phyloP scores from a whole-genome alignment of 2,797 vertebrate species.

The Pseudotriccus pelzelni region DNA sequence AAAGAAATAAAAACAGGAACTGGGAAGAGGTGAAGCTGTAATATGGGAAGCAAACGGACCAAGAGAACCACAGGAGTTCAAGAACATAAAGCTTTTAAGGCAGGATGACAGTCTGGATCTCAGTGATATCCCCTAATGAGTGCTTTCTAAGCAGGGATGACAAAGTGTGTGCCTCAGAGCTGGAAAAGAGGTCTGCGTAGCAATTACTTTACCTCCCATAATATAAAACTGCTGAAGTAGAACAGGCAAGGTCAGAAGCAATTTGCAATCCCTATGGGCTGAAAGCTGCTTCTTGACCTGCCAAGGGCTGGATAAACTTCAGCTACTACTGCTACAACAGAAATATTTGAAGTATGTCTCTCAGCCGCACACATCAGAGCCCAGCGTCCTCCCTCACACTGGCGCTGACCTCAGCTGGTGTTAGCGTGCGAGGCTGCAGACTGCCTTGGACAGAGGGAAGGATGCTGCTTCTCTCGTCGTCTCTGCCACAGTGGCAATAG shows the following conservation, averaged over 20 bases:
- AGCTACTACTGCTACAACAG: background rate
- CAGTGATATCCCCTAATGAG: background rate
- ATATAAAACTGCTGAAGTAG: background rate
- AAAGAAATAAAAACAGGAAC: background rate
- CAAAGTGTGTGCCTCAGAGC: background rate
- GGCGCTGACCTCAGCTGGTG: accelerated
- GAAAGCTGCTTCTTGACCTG: background rate
- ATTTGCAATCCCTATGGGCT: background rate
- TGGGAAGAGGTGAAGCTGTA: background rate
- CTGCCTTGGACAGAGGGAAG: background rate
- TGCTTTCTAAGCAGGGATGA: background rate
- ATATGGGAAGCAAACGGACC: background rate
- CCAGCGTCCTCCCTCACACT: background rate
- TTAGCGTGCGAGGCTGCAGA: accelerated
- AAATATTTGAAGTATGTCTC: background rate
- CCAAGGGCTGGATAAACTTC: background rate
- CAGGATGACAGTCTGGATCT: background rate
- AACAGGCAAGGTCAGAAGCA: background rate
- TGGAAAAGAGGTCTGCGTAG: background rate
- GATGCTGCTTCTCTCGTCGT: background rate
- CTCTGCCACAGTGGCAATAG: accelerated
- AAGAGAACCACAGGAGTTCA: background rate
- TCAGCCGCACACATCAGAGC: accelerated
- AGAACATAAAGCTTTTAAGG: background rate
- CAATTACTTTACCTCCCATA: background rate